phyloP scores from a whole-genome alignment of 1,140 invertebrate genomes.

The Paramacrobiotus metropolitanus region DNA sequence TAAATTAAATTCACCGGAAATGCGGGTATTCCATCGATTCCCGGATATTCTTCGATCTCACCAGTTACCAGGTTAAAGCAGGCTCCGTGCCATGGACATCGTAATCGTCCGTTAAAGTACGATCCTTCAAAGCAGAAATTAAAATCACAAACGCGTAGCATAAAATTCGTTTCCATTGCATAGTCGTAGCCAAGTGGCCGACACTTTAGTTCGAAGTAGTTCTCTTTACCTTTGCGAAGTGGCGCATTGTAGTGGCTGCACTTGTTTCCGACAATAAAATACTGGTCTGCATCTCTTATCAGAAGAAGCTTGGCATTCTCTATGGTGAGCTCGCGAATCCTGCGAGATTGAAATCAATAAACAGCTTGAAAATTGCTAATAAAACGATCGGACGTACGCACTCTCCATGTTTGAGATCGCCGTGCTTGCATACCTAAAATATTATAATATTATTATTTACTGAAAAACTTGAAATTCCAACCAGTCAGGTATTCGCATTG shows the following conservation, averaged over 20 bases:
- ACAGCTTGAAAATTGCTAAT: too few relatives aligned
- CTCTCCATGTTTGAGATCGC: conserved; percentile 2
- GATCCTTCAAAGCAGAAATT: conserved; percentile 25
- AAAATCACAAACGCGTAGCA: not conserved
- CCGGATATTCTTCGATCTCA: conserved; percentile 75
- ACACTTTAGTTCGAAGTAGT: too few relatives aligned
- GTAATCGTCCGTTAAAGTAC: conserved; percentile 51
- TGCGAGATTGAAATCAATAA: not conserved
- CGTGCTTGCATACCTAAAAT: conserved; percentile 1
- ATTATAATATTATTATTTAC: too few relatives aligned
- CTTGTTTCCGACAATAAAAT: conserved; percentile 57
- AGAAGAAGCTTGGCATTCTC: conserved; percentile 2
- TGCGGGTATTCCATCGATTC: conserved; percentile 62
- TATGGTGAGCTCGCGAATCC: not conserved
- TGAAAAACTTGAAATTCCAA: too few relatives aligned
- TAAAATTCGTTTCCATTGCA: not conserved
- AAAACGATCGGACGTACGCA: too few relatives aligned
- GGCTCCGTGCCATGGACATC: conserved; percentile 89
- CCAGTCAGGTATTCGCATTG: too few relatives aligned
- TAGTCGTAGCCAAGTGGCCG: too few relatives aligned
- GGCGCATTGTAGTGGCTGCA: conserved; percentile 82
- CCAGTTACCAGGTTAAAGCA: conserved; percentile 73
- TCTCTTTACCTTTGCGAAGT: conserved; percentile 36
- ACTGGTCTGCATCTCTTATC: conserved; percentile 29
- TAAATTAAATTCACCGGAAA: conserved; percentile 31